Base-by-base conservation (phyloP, 2,113 vertebrate species). In the Uria lomvia region DNA sequence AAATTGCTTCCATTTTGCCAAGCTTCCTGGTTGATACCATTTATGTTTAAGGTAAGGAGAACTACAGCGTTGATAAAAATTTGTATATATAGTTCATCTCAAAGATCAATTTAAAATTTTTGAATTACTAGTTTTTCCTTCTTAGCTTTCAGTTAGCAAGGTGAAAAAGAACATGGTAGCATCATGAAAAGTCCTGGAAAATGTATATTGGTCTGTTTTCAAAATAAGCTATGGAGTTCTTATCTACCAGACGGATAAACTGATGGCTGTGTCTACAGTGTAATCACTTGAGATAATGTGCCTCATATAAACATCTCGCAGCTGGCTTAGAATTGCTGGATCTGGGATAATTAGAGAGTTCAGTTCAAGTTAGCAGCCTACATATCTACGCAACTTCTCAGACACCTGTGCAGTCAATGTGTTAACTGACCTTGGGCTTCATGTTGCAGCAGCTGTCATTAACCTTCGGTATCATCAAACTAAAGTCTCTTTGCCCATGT, bases 361-460 rank as follows among this genome's bases (percentile, higher is more conserved):
- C 50, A 50, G 29, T 67, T 71, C 59, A 86, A 74, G 52, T 74
- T 34, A 42, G 55, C 42, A 70, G 63, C 19, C 13, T 53, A 3
- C 3, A 1, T 40, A 59, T 26, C 26, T 59, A 40, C 9, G 8
- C 30, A 60, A 4, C 27, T 67, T 55, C 32, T 67, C 47, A 67
- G 49, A 5, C 40, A 72, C 2, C 29, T 74, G 10, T 80, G 34
- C 17, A 45, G 62, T 27, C 53, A n/a, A 1, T 49, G 60, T 56
- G 53, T 68, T 88, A 79, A 60, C 53, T 88, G 45, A 34, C 63
- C 42, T 43, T 27, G 21, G 34, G 43, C 36, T 71, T 56, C 6
- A 0, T 6, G 2, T 75, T 40, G 3, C 66, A 4, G 3, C 45
- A 85, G 38, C 50, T 1, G 0, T 70, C 32, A 18, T 66, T 86